Evolutionary conservation across 2,888 invertebrate species (phyloP).

Genomic region (Dolichomitus sp.): DNA sequence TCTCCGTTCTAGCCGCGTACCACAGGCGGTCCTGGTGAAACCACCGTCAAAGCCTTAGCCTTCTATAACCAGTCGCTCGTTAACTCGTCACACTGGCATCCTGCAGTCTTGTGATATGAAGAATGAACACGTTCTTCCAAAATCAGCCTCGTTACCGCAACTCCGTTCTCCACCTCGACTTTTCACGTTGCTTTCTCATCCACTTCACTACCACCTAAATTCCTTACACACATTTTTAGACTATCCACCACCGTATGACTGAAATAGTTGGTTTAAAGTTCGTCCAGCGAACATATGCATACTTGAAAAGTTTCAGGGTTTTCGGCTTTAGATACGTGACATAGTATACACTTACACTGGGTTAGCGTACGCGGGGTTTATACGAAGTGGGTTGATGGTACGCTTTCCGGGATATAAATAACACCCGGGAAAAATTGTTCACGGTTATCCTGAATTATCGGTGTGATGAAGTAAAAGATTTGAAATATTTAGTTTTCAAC

Average conservation of each 20-base stretch:
- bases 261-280: not conserved
- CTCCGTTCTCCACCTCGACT: too few species aligned
- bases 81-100: constrained; percentile 27
- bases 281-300: not conserved
- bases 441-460: not conserved
- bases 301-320: not conserved
- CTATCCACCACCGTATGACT: not conserved
- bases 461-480: too few species aligned
- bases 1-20: not conserved
- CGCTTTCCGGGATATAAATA: not conserved
- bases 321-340: not conserved
- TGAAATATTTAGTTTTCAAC: not conserved
- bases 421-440: too few species aligned
- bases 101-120: constrained; percentile 49
- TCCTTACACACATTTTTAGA: not conserved
- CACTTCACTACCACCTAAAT: not conserved
- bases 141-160: not conserved
- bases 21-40: constrained; percentile 21
- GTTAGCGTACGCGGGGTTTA: not conserved
- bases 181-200: not conserved
- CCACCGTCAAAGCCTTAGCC: constrained; percentile 22
- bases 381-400: not conserved
- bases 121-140: constrained; percentile 23
- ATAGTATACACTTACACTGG: not conserved
- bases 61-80: constrained; percentile 27